Conservation (phyloP, 2,113 vertebrate species). For the Microtus montanus region DNA sequence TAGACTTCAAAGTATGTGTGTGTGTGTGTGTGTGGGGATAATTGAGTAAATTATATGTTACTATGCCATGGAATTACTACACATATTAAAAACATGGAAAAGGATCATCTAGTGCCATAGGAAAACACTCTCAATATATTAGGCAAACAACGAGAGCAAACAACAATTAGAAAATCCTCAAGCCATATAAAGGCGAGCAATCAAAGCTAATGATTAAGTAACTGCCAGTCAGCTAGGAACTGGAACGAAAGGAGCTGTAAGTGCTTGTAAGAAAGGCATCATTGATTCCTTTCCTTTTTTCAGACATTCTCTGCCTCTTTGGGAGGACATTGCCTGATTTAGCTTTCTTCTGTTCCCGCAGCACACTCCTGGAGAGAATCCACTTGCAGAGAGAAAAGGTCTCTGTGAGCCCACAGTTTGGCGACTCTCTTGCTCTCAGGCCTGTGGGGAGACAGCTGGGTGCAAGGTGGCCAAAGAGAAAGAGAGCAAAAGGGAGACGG, state of each 20-base stretch:
- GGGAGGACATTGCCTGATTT: not conserved
- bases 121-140: not conserved
- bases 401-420: not conserved
- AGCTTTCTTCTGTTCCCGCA: not conserved
- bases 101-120: not conserved
- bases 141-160: not conserved
- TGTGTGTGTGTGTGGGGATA: too few relatives aligned
- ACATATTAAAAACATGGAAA: not conserved
- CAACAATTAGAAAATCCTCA: not conserved
- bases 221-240: not conserved
- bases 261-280: not conserved
- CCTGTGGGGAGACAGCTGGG: not conserved
- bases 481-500: not conserved
- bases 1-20: not conserved
- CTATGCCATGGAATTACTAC: not conserved
- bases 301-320: not conserved
- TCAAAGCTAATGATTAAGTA: slow-evolving; percentile 11
- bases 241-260: not conserved
- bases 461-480: not conserved
- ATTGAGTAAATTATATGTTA: too few relatives aligned
- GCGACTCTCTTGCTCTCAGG: not conserved
- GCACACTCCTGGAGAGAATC: not conserved
- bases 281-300: not conserved
- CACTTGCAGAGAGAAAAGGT: not conserved
- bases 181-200: not conserved